Evolutionary conservation across 2,888 invertebrate species (phyloP).

Genomic region (Autographa gamma): DNA sequence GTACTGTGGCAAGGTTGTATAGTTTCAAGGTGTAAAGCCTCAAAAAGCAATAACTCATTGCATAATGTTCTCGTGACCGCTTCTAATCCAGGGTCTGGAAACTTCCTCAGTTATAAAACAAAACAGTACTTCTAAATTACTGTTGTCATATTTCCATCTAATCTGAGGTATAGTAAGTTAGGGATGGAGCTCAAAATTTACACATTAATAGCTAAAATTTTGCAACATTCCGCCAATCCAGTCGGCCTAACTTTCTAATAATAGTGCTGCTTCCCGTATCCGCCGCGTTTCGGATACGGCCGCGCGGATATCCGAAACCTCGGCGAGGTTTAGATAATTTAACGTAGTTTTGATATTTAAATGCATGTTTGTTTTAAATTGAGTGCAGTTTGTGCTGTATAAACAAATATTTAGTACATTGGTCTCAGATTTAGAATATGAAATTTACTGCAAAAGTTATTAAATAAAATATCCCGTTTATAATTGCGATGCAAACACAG

Average conservation of each 20-base stretch:
- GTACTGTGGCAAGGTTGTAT: neutral
- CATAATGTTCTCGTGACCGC: conserved; percentile 29
- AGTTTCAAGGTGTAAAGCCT: conserved; percentile 11
- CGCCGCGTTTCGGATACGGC: conserved; percentile 46
- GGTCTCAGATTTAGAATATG: neutral
- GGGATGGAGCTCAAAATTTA: conserved; percentile 51
- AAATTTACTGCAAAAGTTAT: neutral
- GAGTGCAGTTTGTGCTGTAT: neutral
- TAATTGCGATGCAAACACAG: neutral
- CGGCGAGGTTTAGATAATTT: conserved; percentile 32
- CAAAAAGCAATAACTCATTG: conserved; percentile 28
- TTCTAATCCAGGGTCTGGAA: conserved; percentile 27
- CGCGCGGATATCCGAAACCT: conserved; percentile 50
- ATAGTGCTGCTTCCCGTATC: conserved; percentile 44
- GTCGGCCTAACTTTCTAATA: conserved; percentile 41
- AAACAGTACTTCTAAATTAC: conserved; percentile 48
- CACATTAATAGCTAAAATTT: conserved; percentile 58
- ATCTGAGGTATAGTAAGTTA: conserved; percentile 52
- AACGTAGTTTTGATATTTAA: conserved; percentile 31
- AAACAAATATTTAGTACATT: too few species aligned
- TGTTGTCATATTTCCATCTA: conserved; percentile 40
- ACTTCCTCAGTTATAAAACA: conserved; percentile 44
- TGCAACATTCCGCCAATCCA: conserved; percentile 44
- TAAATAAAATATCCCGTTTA: too few species aligned
- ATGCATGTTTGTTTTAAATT: neutral